Conservation (phyloP, 2,888 invertebrate species). For the Dermolepida albohirtum region DNA sequence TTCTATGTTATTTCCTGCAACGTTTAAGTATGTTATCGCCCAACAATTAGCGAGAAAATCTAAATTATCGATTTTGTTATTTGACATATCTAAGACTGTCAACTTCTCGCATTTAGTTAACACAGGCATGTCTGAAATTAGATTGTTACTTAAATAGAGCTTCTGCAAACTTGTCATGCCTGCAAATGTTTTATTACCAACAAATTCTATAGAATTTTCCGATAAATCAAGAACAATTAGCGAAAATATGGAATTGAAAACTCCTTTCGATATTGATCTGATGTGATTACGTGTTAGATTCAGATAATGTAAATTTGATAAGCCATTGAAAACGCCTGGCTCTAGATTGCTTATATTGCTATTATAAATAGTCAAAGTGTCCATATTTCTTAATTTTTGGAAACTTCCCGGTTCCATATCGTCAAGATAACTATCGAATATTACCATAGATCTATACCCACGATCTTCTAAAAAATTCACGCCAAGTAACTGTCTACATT, state of each 20-base stretch:
- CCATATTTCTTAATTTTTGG: neutral
- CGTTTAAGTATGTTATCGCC: neutral
- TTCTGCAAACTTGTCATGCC: slow-evolving; percentile 1
- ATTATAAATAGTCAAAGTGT: neutral
- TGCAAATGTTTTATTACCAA: neutral
- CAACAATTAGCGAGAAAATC: slow-evolving; percentile 4
- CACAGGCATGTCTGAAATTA: slow-evolving; percentile 6
- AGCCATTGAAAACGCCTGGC: slow-evolving; percentile 10
- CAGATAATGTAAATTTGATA: neutral
- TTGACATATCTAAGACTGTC: slow-evolving; percentile 11
- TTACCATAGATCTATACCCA: too few relatives aligned
- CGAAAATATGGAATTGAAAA: slow-evolving; percentile 4
- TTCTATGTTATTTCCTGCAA: slow-evolving; percentile 9
- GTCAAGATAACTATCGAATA: neutral
- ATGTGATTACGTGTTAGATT: slow-evolving; percentile 19
- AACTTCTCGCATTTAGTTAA: neutral
- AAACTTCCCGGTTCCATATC: slow-evolving; percentile 8
- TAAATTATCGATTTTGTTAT: slow-evolving; percentile 22
- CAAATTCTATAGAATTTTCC: slow-evolving; percentile 7
- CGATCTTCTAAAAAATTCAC: too few relatives aligned
- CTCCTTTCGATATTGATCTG: neutral
- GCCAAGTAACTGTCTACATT: too few relatives aligned
- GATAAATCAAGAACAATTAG: slow-evolving; percentile 4
- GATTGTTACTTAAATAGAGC: slow-evolving; percentile 10
- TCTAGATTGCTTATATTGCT: neutral